Base-by-base conservation (phyloP, 1,140 invertebrate species). In the Hyles vespertilio region DNA sequence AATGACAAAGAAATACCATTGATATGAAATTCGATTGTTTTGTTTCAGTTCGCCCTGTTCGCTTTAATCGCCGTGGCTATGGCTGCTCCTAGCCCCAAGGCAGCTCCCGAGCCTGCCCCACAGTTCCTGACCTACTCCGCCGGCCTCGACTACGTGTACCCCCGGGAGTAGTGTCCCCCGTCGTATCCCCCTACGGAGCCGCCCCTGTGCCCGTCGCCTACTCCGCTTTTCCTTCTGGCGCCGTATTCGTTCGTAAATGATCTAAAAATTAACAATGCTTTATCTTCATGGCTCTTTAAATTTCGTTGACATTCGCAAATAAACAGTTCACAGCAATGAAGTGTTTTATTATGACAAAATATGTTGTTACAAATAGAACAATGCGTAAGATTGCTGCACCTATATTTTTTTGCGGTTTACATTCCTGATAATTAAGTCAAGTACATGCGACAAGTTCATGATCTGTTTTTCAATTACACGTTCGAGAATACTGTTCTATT, bases 61-160 rank as follows among this genome's bases (percentile, higher is more conserved):
- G 74, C 81, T 71, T 63, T 89, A 51, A 58, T 89, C 58, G 81
- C 82, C 40, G 65, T 86, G 50, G 87, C 81, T 6, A 58, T 77
- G 46, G 77, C 72, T 7, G 77, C 74, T 3, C 74, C 76, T 0
- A 71, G 63, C 11, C 69, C 76, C 9, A 65, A 61, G 9, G 70
- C 75, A 9, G 53, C 56, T 10, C 67, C 74, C 10, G 63, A 50
- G 5, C 72, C 72, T 6, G 49, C 54, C 2, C 75, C 69, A 6
- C 76, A 80, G 47, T n/a, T 65, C 6, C 32, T 77, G 36, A 40
- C 74, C 10, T 79, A 78, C 61, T 44, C 63, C n/a, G 8, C 66
- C 8, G 70, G 69, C 33, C 46, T 74, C 3, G 74, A 74, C 61
- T 77, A 77, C 51, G 50, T 67, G 8, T 72, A 74, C 55, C 74